These are phyloP conservation scores for Sebastes schlegelii DNA, from an alignment of 2,113 vertebrate genomes.

Conservation along the genomic window DNA sequence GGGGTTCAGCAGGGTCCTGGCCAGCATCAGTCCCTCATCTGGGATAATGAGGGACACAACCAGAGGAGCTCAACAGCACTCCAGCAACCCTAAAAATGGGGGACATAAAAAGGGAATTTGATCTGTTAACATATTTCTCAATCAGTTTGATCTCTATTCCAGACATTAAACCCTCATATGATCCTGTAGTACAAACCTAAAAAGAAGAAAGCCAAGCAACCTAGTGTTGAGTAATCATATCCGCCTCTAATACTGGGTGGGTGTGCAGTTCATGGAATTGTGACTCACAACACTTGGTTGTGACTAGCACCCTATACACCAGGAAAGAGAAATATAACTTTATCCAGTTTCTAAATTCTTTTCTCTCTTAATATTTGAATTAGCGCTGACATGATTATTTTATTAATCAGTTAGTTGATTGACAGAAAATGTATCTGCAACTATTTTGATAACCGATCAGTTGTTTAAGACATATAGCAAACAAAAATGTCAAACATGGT, in stretches of 20 bases:
- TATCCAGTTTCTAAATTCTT: neutral
- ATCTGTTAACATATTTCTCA: neutral
- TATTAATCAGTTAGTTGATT: neutral
- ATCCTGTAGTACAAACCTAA: neutral
- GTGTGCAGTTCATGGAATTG: conserved; percentile 4
- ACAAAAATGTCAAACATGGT: neutral
- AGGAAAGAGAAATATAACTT: neutral
- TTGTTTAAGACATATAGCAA: neutral
- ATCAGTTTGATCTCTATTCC: neutral
- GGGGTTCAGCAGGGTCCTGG: conserved; percentile 55
- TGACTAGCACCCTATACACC: conserved; percentile 20
- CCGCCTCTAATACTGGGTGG: conserved; percentile 39
- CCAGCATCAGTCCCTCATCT: conserved; percentile 75
- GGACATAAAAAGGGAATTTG: neutral
- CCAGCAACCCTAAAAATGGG: conserved; percentile 7
- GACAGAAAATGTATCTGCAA: neutral
- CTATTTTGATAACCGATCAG: neutral
- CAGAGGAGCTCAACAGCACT: neutral
- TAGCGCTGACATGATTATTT: rapidly evolving
- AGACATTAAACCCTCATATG: neutral
- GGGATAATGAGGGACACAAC: conserved; percentile 33
- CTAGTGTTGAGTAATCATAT: conserved; percentile 41
- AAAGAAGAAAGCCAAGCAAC: neutral
- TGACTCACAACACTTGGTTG: conserved; percentile 47
- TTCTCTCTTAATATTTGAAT: neutral